Conservation (phyloP, 1,140 invertebrate genomes). For the Drosophila takahashii region DNA sequence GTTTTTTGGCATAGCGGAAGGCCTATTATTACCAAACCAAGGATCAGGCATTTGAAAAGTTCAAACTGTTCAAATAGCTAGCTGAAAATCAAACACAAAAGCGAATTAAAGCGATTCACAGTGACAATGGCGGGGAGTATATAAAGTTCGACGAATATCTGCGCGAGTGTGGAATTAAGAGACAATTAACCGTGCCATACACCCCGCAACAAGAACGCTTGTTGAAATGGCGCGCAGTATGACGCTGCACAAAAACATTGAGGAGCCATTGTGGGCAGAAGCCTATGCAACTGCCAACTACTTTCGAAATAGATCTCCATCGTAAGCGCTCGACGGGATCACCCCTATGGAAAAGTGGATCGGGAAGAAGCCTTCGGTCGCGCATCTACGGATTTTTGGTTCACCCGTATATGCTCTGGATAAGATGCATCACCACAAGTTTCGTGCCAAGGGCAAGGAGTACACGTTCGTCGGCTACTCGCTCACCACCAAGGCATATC, state of each 20-base stretch:
- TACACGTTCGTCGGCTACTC: no score
- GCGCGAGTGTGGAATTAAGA: neutral
- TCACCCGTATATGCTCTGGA: no score
- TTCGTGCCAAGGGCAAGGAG: no score
- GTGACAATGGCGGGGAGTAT: neutral
- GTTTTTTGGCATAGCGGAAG: no score
- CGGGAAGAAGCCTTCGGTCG: no score
- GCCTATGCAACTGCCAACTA: neutral
- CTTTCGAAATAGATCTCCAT: no score
- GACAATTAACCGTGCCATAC: neutral
- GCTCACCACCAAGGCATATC: no score
- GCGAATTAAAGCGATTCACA: neutral
- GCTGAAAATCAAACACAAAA: neutral
- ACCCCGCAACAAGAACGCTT: neutral
- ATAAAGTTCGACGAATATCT: neutral
- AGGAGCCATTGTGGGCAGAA: neutral
- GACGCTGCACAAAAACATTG: neutral
- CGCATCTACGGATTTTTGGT: no score
- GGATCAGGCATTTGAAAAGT: neutral
- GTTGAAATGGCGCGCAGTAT: neutral
- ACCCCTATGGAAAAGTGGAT: no score
- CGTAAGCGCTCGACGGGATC: no score
- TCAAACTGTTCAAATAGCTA: neutral
- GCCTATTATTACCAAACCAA: no score
- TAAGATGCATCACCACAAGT: no score